Base-by-base conservation (phyloP, 2,113 vertebrate species). In the Leucopsar rothschildi region DNA sequence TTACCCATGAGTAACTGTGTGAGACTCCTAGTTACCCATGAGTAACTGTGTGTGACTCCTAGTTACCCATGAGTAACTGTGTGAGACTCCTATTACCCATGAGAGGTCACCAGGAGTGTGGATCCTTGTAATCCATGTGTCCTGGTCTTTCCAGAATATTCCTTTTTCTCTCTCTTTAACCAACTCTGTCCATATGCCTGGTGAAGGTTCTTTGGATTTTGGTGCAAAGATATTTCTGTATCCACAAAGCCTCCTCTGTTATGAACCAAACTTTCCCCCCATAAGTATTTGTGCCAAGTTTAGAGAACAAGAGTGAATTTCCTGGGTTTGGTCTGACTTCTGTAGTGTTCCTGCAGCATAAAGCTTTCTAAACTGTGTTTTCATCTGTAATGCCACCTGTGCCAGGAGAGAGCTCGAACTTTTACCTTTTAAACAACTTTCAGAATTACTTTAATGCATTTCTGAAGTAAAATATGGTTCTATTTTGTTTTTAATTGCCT, bases 221-320 rank as follows among this genome's bases (percentile, higher is more conserved):
- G 25, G 9, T 68, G 29, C 10, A 23, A 39, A 35, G 25, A 5
- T 47, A 35, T 33, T 84, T 91, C 37, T 68, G 29, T 63, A 12
- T n/a, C 44, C 2, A 2, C 42, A 47, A 78, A 12, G 14, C 6
- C 35, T 63, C 22, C 40, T 82, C 57, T n/a, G 9, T 37, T 86
- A 27, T 17, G 35, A 91, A 50, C 8, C 5, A 35, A 20, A 9
- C 3, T 9, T 14, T 28, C 18, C 1, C 0, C 2, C 15, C 18
- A 1, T 9, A 64, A 76, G 61, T 4, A 11, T 63, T 56, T 55
- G 50, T 70, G 14, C 25, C 40, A 60, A 28, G 9, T 35, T 23
- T 55, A 23, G 12, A 59, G 24, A 84, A 22, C 10, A 63, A 35
- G 6, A 29, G 3, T 8, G 10, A 68, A 37, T 39, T 55, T 35